A percentile compares a stretch with the other conserved stretches of the same genome.
phyloP scores from a whole-genome alignment of 37 sponge, comb jelly and placozoan species.

The Eunapius fragilis region DNA sequence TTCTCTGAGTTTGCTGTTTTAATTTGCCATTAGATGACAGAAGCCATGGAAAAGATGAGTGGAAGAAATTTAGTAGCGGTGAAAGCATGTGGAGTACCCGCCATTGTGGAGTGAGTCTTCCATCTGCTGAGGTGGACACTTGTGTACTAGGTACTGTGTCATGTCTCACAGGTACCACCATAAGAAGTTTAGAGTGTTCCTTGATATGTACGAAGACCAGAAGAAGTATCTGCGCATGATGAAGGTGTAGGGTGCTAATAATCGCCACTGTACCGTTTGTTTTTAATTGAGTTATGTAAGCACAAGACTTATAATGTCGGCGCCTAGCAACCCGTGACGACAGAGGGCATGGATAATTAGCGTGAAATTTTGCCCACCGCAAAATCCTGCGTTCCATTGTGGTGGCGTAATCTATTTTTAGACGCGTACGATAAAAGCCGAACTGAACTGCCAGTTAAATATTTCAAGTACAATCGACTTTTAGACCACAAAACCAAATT shows the following conservation, averaged over 20 bases:
- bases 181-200: conserved; percentile 57
- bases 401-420: neutral
- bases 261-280: neutral
- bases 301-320: neutral
- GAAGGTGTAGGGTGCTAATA: neutral
- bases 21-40: neutral
- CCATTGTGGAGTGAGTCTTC: neutral
- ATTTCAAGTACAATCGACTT: neutral
- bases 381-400: neutral
- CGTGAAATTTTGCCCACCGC: neutral
- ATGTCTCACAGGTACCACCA: conserved; percentile 45
- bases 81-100: neutral
- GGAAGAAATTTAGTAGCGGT: neutral
- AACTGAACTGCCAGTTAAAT: neutral
- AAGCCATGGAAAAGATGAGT: conserved; percentile 19
- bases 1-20: neutral
- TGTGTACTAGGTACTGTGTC: neutral
- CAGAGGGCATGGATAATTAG: neutral
- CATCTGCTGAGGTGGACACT: neutral
- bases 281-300: neutral
- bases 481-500: neutral
- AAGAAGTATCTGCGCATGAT: conserved; percentile 51
- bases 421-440: neutral
- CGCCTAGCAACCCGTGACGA: neutral
- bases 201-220: conserved; percentile 45